Evolutionary conservation across 2,113 vertebrate species (phyloP).

Genomic region (Trochalopteron elliotii): DNA sequence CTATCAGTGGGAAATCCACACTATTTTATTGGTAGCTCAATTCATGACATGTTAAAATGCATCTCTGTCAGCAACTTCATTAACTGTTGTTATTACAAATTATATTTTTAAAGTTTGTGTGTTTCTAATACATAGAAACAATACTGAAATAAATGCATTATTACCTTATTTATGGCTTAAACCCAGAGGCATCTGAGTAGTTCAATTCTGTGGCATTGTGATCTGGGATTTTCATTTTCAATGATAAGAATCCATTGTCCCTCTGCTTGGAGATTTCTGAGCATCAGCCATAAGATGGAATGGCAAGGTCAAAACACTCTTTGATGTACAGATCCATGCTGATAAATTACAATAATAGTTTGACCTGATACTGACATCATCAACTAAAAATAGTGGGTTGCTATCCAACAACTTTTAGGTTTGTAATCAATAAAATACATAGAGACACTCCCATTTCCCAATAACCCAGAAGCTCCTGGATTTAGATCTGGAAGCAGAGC

Average conservation of each 20-base stretch:
- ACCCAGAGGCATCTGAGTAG: not conserved
- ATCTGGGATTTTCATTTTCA: not conserved
- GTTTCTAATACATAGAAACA: not conserved
- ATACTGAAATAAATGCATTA: not conserved
- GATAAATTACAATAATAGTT: not conserved
- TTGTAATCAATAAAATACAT: not conserved
- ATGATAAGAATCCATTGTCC: not conserved
- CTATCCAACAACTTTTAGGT: not conserved
- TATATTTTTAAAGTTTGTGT: not conserved
- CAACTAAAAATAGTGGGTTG: not conserved
- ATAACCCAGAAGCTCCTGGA: not conserved
- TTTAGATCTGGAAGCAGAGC: not conserved
- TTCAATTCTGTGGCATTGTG: not conserved
- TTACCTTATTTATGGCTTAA: not conserved
- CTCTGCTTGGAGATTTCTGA: not conserved
- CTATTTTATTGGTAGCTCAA: not conserved
- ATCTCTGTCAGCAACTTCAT: not conserved
- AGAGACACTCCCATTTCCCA: not conserved
- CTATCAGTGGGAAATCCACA: not conserved
- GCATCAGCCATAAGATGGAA: not conserved
- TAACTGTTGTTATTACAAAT: not conserved
- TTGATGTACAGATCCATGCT: not conserved
- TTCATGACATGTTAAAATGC: accelerated
- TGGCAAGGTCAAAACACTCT: not conserved
- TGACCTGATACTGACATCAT: not conserved